Percentiles rank a stretch among this genome's conserved stretches.
Evolutionary conservation across 30 jellyfish, hydroid and myxozoan species (phyloP).

Genomic region (Pelagia noctiluca): DNA sequence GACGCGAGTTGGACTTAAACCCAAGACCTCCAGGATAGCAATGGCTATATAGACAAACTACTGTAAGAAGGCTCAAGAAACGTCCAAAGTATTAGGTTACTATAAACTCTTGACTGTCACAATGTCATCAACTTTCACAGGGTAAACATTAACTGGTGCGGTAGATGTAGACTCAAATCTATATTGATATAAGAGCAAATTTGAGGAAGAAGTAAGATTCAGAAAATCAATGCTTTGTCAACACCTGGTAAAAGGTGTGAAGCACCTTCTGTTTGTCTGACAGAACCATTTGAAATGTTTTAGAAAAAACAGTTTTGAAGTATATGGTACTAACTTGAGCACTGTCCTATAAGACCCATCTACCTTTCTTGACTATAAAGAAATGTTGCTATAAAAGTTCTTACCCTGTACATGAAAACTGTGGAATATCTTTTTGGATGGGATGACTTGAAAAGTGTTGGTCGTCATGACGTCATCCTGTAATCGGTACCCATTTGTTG

Average conservation of each 20-base stretch:
- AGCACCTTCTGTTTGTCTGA: background rate
- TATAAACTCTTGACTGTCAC: no score
- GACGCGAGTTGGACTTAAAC: background rate
- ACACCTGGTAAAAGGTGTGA: background rate
- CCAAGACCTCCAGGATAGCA: background rate
- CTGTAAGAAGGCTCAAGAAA: no score
- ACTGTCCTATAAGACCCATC: no score
- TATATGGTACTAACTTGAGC: background rate
- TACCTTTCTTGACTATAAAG: no score
- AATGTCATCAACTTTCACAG: no score
- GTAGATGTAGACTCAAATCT: background rate
- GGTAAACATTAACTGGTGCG: no score
- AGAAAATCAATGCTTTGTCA: background rate
- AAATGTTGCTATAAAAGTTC: background rate
- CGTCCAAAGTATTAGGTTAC: no score
- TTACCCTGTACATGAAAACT: constrained; percentile 69
- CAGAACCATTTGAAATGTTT: background rate
- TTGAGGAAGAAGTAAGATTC: no score
- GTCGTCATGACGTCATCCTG: constrained; percentile 84
- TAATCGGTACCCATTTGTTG: constrained; percentile 69
- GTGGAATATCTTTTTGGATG: constrained; percentile 53
- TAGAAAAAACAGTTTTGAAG: no score
- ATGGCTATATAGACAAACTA: no score
- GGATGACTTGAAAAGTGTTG: constrained; percentile 63
- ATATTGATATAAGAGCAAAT: background rate